Evolutionary conservation across 2,797 vertebrate genomes (phyloP).

Genomic region (Acanthurus leucopareius): DNA sequence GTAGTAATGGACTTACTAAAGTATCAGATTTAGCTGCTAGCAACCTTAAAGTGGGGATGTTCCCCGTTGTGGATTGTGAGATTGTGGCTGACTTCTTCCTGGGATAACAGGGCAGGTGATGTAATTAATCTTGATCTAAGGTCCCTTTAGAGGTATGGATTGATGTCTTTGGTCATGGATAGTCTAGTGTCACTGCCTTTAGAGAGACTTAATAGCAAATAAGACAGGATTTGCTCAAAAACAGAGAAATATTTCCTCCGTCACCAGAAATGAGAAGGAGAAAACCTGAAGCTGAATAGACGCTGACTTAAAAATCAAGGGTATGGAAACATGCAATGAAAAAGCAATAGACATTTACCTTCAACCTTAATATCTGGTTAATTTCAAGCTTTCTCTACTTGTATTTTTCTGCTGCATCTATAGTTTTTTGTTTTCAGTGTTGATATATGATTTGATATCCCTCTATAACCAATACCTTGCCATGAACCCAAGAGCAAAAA

Average conservation of each 20-base stretch:
- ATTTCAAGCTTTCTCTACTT: not conserved
- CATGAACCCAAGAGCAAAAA: not conserved
- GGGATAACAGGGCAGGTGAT: slow-evolving; percentile 22
- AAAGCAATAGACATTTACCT: not conserved
- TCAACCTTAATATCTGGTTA: not conserved
- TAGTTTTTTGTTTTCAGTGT: not conserved
- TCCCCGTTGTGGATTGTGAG: slow-evolving; percentile 29
- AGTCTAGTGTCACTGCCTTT: not conserved
- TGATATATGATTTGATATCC: not conserved
- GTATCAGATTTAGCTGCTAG: slow-evolving; percentile 62
- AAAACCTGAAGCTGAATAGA: not conserved
- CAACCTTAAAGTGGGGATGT: slow-evolving; percentile 17
- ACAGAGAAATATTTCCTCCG: not conserved
- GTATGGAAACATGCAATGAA: not conserved
- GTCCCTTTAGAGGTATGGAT: not conserved
- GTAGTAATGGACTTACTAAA: slow-evolving; percentile 66
- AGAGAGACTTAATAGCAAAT: not conserved
- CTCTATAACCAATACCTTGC: not conserved
- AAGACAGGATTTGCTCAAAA: not conserved
- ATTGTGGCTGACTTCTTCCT: slow-evolving; percentile 28
- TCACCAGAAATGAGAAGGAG: not conserved
- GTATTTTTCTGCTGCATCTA: not conserved
- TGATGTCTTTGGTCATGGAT: not conserved
- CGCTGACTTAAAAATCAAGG: not conserved
- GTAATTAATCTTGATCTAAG: slow-evolving; percentile 14